These are phyloP conservation scores for Lordiphosa collinella DNA, from an alignment of 1,140 invertebrate species.

Conservation along the genomic window DNA sequence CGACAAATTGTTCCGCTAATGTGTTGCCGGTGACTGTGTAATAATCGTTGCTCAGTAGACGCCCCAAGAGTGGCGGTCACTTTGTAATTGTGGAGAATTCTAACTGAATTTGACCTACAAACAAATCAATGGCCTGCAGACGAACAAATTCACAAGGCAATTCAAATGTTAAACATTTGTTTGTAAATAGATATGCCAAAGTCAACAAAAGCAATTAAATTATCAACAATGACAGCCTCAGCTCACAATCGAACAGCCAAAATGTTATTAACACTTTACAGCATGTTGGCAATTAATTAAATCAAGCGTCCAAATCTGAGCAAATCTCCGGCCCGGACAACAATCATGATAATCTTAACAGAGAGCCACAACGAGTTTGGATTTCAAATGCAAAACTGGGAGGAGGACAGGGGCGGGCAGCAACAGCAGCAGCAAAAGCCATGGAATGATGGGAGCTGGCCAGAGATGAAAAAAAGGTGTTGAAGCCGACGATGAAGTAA, in stretches of 20 bases:
- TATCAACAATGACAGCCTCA: constrained; percentile 31
- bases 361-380: constrained; percentile 27
- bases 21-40: constrained; percentile 48
- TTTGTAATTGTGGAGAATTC: background rate
- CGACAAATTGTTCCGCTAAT: constrained; percentile 48
- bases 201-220: constrained; percentile 48
- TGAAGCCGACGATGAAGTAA: constrained; percentile 57
- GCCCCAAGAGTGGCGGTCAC: background rate
- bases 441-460: background rate
- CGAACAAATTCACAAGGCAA: background rate
- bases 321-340: constrained; percentile 7
- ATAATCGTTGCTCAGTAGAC: constrained; percentile 23
- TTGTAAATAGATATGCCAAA: constrained; percentile 14
- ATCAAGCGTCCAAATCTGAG: constrained; percentile 25
- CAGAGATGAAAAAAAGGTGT: constrained; percentile 50
- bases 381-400: constrained; percentile 50
- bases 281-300: constrained; percentile 67
- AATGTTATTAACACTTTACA: constrained; percentile 63
- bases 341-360: constrained; percentile 12
- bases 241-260: constrained; percentile 31
- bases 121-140: constrained; percentile 40
- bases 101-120: constrained; percentile 29
- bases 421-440: constrained; percentile 7
- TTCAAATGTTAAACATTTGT: constrained; percentile 15
- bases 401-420: constrained; percentile 33